Percentiles rank a stretch among this genome's conserved stretches.
Evolutionary conservation across 2,113 vertebrate species (phyloP).

Genomic region (Pituophis catenifer): DNA sequence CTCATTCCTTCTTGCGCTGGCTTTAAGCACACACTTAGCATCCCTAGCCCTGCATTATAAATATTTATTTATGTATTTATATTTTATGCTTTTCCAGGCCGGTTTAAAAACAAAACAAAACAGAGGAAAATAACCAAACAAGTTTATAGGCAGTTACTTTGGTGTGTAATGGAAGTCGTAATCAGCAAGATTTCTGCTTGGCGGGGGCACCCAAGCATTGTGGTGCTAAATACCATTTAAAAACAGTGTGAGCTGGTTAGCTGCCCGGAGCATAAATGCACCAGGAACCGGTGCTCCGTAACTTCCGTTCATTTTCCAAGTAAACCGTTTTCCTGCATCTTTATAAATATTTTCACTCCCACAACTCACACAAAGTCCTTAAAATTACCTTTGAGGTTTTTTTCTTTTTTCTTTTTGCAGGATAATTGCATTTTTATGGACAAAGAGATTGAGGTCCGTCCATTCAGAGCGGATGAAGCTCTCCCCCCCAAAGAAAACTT

Average conservation of each 20-base stretch:
- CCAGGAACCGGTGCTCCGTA: neutral
- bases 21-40: constrained; percentile 32
- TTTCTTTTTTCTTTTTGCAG: neutral
- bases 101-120: constrained; percentile 37
- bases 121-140: constrained; percentile 51
- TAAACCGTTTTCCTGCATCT: neutral
- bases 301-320: neutral
- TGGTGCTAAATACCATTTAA: constrained; percentile 26
- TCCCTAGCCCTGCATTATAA: constrained; percentile 60
- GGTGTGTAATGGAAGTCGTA: constrained; percentile 58
- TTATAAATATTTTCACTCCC: neutral
- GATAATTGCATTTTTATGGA: neutral
- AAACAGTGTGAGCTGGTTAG: constrained; percentile 11
- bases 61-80: constrained; percentile 68
- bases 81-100: constrained; percentile 61
- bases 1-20: constrained; percentile 22
- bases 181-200: constrained; percentile 47
- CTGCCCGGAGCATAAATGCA: neutral
- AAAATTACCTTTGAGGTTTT: neutral
- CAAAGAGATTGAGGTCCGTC: neutral
- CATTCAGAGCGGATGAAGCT: neutral
- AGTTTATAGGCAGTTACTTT: constrained; percentile 64
- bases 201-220: constrained; percentile 21
- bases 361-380: neutral
- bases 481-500: too few relatives aligned